Base-by-base conservation (phyloP, 2,113 vertebrate genomes). In the Odobenus rosmarus region DNA sequence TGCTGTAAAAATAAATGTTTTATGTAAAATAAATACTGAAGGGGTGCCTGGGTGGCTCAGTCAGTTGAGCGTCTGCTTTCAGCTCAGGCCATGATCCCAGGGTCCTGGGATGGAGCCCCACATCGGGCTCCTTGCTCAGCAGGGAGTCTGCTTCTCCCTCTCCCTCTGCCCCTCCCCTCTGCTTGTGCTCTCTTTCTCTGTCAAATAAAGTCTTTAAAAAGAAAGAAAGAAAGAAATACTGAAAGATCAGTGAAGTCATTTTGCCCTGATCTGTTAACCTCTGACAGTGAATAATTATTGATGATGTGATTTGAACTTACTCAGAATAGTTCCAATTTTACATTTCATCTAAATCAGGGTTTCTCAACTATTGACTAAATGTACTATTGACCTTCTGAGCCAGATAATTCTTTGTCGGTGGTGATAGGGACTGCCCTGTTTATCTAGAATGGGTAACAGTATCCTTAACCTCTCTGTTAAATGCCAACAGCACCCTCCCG, bases 271-370 rank as follows among this genome's bases (percentile, higher is more conserved):
- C 49, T 93, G 28, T 84, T 55, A 31, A 42, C 76, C 7, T 46
- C 80, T 42, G 87, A 55, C 19, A 42, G 23, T 46, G 74, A 49
- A 21, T 42, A 86, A n/a, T 67, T 72, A 81, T 16, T 76, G 81
- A 39, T n/a, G 82, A 28, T 84, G 53, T 21, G 14, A 94, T 64
- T 71, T 84, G 77, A 88, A 55, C 31, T 89, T 42, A 62, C 31
- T 46, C 87, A 95, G 62, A 89, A 71, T 71, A 57, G 74, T 23
- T 94, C 19, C 64, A 71, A 33, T 82, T 88, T 94, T 83, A 87
- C 16, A 23, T 36, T 87, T 94, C 62, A 57, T 55, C 46, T 96
- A 62, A 67, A 61, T 76, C 33, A 53, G 33, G 0, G 26, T 76
- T 92, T 95, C 33, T 82, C 83, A 61, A 24, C 57, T 84, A 51